Evolutionary conservation across 1,140 invertebrate species (phyloP).

Genomic region (Rhynchophorus ferrugineus): DNA sequence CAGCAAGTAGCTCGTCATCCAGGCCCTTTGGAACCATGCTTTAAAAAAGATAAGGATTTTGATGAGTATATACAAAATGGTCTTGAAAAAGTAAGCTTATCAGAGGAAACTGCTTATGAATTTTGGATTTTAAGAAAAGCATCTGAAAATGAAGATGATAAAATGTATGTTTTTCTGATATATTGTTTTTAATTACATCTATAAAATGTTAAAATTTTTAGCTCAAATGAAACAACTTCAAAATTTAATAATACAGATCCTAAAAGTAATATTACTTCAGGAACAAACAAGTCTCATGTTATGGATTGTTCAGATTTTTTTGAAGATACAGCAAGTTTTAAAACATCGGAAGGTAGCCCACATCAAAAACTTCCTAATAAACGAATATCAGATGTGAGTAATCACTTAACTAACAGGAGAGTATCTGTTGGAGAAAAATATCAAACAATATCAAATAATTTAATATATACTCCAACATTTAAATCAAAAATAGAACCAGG

Average conservation of each 20-base stretch:
- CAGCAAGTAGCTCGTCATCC: conserved; percentile 72
- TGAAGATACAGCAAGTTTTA: conserved; percentile 28
- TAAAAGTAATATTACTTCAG: conserved; percentile 16
- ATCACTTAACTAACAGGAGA: conserved; percentile 24
- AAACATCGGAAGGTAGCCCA: conserved; percentile 21
- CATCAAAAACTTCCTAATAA: conserved; percentile 18
- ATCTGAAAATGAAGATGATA: conserved; percentile 9
- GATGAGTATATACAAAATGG: conserved; percentile 57
- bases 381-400: conserved; percentile 28
- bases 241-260: conserved; percentile 17
- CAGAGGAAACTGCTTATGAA: conserved; percentile 52
- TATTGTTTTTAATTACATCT: not conserved
- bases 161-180: not conserved
- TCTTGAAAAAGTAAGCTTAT: conserved; percentile 65
- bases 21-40: conserved; percentile 46
- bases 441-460: not conserved
- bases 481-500: conserved; percentile 22
- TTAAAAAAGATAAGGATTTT: conserved; percentile 36
- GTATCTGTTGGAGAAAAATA: conserved; percentile 17
- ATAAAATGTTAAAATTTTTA: conserved; percentile 1
- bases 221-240: not conserved
- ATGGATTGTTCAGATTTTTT: conserved; percentile 18
- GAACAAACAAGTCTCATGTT: not conserved
- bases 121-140: conserved; percentile 61
- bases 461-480: too few species aligned